phyloP scores from a whole-genome alignment of 2,797 vertebrate genomes.

The Gobionotothen gibberifrons region DNA sequence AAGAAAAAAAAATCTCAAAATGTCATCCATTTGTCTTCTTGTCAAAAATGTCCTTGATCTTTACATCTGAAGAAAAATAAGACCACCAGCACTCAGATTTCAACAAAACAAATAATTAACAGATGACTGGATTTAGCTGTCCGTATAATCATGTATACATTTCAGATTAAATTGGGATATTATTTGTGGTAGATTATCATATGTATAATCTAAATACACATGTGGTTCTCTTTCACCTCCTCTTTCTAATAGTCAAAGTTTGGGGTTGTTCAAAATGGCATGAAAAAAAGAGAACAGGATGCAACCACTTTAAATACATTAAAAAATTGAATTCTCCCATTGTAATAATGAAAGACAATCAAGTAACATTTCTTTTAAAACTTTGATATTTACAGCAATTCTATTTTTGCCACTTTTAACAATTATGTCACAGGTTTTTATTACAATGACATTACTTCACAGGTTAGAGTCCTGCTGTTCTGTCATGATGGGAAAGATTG shows the following conservation, averaged over 20 bases:
- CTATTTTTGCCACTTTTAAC: conserved; percentile 73
- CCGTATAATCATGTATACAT: conserved; percentile 69
- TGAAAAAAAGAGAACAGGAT: conserved; percentile 63
- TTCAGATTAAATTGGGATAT: conserved; percentile 62
- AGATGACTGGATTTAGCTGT: conserved; percentile 56
- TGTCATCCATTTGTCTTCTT: conserved; percentile 61
- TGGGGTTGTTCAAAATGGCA: conserved; percentile 68
- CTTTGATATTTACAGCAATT: conserved; percentile 81
- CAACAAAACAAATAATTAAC: conserved; percentile 62
- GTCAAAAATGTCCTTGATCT: conserved; percentile 65
- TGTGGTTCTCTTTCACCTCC: conserved; percentile 44
- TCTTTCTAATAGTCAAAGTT: conserved; percentile 44
- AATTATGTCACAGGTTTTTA: conserved; percentile 68
- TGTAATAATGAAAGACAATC: conserved; percentile 73
- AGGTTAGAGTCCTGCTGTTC: conserved; percentile 67
- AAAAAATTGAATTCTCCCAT: conserved; percentile 72
- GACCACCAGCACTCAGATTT: conserved; percentile 66
- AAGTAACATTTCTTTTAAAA: conserved; percentile 71
- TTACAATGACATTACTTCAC: conserved; percentile 67
- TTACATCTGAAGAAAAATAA: conserved; percentile 66
- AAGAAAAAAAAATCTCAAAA: conserved; percentile 66
- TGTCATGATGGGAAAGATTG: conserved; percentile 62
- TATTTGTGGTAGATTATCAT: conserved; percentile 54
- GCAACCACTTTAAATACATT: conserved; percentile 76
- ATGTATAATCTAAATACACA: conserved; percentile 67